Evolutionary conservation across 2,797 vertebrate species (phyloP).

Genomic region (Pipistrellus pipistrellus): DNA sequence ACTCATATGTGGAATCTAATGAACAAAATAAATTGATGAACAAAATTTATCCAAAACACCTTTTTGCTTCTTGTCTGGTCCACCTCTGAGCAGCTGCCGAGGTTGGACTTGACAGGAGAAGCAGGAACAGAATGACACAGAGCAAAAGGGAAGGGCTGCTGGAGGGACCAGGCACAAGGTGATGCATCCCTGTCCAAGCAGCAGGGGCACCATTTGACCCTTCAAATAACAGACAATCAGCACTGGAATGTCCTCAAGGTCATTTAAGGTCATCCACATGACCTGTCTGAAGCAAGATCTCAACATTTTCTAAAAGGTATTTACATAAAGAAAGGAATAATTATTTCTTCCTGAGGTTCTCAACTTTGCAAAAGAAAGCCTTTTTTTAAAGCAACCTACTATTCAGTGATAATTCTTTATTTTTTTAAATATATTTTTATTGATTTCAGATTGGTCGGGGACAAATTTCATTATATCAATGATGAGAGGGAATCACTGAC

Average conservation of each 20-base stretch:
- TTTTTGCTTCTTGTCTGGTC: not conserved
- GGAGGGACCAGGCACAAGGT: not conserved
- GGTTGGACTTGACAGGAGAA: not conserved
- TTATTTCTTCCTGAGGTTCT: not conserved
- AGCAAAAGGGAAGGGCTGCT: not conserved
- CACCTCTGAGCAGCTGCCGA: not conserved
- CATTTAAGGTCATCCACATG: not conserved
- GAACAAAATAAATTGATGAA: too few relatives aligned
- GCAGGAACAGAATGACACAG: fast-evolving
- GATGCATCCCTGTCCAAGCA: not conserved
- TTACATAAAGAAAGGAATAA: not conserved
- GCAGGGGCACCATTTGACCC: not conserved
- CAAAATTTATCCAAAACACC: too few relatives aligned
- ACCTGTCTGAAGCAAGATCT: not conserved
- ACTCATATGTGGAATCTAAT: too few relatives aligned
- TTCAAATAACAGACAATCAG: not conserved
- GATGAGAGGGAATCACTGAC: too few relatives aligned
- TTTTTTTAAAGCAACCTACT: not conserved
- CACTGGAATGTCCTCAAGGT: not conserved
- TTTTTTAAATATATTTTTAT: too few relatives aligned
- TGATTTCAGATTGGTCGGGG: too few relatives aligned
- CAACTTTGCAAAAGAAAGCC: not conserved
- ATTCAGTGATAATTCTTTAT: too few relatives aligned
- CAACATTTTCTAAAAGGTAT: not conserved
- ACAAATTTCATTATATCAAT: too few relatives aligned